Evolutionary conservation across 2,888 invertebrate genomes (phyloP), one percentile per base, ranked within the genome.

Genomic region (Hypselothyrea guttata): DNA sequence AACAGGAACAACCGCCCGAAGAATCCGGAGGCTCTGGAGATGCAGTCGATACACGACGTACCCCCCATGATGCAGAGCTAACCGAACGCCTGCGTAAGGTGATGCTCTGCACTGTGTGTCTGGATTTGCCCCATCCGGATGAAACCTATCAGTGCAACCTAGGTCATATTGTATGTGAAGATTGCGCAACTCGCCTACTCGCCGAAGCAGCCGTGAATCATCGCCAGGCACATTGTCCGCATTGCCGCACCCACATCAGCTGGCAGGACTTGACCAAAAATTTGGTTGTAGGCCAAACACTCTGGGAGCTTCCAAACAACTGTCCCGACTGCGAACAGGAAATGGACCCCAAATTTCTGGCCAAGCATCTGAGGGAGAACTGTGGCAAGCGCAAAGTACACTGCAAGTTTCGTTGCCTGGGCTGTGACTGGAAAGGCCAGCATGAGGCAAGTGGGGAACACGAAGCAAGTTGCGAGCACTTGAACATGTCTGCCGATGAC

Each of bases 101-200:
- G 1, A 56, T 72, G 75, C 22, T 64, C 1, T 71, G 75, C 64
- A 44, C 12, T 4, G 72, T 65, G 2, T 74, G 72, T 52, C 47
- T 53, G 2, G 76, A 75, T 3, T 27, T 74, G 9, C 74, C 76
- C 0, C 42, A 56, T 28, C 69, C 76, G 4, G 49, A 69, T 2
- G 61, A 69, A 5, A 48, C 15, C 44, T 60, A 58, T n/a, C 74
- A 76, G 38, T 75, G 74, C 49, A 31, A 2, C 2, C 11, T 37
- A 22, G 76, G 73, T 1, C 76, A 76, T 12, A 60, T 75, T 8
- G 4, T 76, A 1, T 75, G 74, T 38, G 60, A 61, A 1, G 53
- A 45, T 9, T 75, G 76, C 13, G 52, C 35, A 13, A 63, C 60
- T 0, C 70, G 60, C 1, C 34, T 76, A 0, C 31, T 76, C 37